Percentiles rank a stretch among this genome's conserved stretches.
Evolutionary conservation across 2,113 vertebrate species (phyloP).

Genomic region (Vicugna pacos): DNA sequence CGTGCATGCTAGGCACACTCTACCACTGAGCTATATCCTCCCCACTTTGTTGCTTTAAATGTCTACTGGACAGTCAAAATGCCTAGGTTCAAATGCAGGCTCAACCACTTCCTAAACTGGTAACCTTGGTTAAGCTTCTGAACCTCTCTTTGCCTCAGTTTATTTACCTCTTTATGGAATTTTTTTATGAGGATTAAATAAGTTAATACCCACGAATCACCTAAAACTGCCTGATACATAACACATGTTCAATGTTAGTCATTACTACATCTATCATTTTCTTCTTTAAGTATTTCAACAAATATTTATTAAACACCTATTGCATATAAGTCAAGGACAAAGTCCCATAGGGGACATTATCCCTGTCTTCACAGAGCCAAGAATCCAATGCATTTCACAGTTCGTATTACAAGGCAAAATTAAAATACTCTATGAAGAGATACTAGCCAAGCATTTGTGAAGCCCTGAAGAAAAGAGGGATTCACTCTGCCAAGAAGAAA

Average conservation of each 20-base stretch:
- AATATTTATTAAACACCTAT: neutral
- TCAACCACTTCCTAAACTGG: neutral
- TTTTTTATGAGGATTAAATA: conserved; percentile 2
- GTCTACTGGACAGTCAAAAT: neutral
- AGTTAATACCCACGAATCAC: neutral
- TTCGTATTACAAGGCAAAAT: neutral
- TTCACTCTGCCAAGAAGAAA: neutral
- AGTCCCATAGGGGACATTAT: neutral
- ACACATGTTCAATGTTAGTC: neutral
- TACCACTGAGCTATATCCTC: no score
- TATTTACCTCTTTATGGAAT: neutral
- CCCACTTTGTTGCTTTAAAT: neutral
- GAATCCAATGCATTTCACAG: neutral
- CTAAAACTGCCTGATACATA: neutral
- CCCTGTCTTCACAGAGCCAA: neutral
- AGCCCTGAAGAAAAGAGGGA: neutral
- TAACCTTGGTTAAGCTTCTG: neutral
- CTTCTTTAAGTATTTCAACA: conserved; percentile 37
- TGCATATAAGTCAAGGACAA: neutral
- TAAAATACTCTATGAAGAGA: neutral
- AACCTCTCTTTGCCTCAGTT: neutral
- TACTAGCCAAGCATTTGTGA: neutral
- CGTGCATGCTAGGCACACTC: no score
- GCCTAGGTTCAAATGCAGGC: neutral
- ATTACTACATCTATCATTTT: neutral